phyloP scores from a whole-genome alignment of 2,797 vertebrate genomes.

The Melanotaenia boesemani region DNA sequence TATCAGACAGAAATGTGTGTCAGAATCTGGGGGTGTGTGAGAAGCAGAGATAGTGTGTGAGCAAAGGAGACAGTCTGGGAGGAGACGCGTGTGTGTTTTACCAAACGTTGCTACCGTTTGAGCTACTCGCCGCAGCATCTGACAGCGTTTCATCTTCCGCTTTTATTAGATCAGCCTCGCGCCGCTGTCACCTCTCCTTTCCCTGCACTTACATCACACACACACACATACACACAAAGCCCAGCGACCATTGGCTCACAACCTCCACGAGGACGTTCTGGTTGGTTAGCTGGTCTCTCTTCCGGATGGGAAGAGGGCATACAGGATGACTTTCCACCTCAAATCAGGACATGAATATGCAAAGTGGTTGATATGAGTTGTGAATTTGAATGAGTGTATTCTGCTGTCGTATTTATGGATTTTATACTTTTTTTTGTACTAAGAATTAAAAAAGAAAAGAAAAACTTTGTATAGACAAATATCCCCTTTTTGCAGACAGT shows the following conservation, averaged over 20 bases:
- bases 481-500: conserved; percentile 43
- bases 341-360: conserved; percentile 43
- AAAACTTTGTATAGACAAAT: conserved; percentile 36
- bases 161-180: conserved; percentile 83
- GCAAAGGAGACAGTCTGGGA: conserved; percentile 65
- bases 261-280: conserved; percentile 57
- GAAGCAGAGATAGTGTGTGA: conserved; percentile 37
- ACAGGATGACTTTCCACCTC: conserved; percentile 46
- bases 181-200: conserved; percentile 80
- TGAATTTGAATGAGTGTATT: conserved; percentile 36
- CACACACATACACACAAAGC: conserved; percentile 22
- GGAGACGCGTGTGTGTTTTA: conserved; percentile 75
- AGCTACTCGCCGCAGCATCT: conserved; percentile 73
- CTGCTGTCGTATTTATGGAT: not conserved
- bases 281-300: conserved; percentile 63
- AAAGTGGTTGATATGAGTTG: conserved; percentile 32
- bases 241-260: conserved; percentile 45
- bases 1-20: conserved; percentile 60
- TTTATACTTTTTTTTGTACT: conserved; percentile 6
- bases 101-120: conserved; percentile 76
- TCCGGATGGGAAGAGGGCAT: conserved; percentile 49
- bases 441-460: conserved; percentile 25
- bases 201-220: conserved; percentile 74
- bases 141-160: conserved; percentile 82
- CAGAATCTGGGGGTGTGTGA: conserved; percentile 16